These are phyloP conservation scores for Gymnoscopelus braueri DNA, from an alignment of 2,797 vertebrate species.

Conservation along the genomic window DNA sequence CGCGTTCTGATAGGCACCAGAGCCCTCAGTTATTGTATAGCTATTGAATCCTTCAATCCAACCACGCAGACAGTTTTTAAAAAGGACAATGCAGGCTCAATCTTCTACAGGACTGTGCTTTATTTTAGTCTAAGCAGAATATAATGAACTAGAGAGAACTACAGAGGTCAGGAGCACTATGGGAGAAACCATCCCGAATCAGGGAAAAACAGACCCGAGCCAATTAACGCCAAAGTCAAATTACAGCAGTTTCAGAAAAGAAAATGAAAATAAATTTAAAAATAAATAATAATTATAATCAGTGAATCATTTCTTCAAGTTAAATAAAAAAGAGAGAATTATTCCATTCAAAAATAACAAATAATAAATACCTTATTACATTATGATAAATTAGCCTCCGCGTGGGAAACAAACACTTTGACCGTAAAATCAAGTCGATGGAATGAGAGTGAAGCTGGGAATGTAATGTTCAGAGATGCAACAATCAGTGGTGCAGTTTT, in stretches of 20 bases:
- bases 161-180: constrained; percentile 88
- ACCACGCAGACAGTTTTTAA: constrained; percentile 53
- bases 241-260: constrained; percentile 82
- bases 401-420: constrained; percentile 50
- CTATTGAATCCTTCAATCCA: constrained; percentile 29
- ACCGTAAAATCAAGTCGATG: constrained; percentile 39
- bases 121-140: constrained; percentile 91
- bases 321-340: constrained; percentile 62
- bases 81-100: constrained; percentile 66
- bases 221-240: constrained; percentile 75
- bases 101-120: constrained; percentile 89
- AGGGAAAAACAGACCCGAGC: constrained; percentile 78
- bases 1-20: constrained; percentile 29
- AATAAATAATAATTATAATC: constrained; percentile 34
- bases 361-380: constrained; percentile 56
- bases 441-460: constrained; percentile 75
- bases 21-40: constrained; percentile 43
- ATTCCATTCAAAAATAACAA: constrained; percentile 56
- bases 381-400: constrained; percentile 47
- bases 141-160: constrained; percentile 89
- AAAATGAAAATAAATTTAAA: constrained; percentile 56
- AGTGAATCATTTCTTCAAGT: constrained; percentile 68
- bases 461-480: constrained; percentile 63
- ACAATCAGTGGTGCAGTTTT: constrained; percentile 55
- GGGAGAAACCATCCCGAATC: constrained; percentile 78